These are phyloP conservation scores for Penaeus chinensis DNA, from an alignment of 1,140 invertebrate species.

Conservation along the genomic window DNA sequence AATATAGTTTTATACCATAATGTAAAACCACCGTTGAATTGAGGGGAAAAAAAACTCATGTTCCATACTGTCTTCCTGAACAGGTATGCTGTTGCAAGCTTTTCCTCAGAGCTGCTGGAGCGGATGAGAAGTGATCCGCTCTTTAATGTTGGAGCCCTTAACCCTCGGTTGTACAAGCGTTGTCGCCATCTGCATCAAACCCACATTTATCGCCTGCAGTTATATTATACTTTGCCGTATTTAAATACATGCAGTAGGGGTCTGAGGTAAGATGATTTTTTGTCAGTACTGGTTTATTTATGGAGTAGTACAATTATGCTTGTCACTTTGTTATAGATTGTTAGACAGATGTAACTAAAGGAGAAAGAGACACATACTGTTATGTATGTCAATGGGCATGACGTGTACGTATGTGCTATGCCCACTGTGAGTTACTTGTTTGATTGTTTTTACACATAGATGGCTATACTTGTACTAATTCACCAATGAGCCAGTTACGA, in stretches of 20 bases:
- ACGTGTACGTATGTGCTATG: too few relatives aligned
- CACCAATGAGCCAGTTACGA: too few relatives aligned
- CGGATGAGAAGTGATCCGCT: conserved; percentile 84
- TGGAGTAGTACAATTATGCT: neutral
- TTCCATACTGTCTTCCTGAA: neutral
- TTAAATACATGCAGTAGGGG: conserved; percentile 74
- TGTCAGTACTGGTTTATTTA: neutral
- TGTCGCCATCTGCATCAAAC: conserved; percentile 75
- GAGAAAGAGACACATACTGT: too few relatives aligned
- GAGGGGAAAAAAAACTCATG: neutral
- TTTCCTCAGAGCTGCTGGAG: conserved; percentile 81
- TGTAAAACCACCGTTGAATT: neutral
- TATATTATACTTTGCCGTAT: conserved; percentile 79
- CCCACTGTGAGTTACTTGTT: too few relatives aligned
- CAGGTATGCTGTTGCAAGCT: conserved; percentile 84
- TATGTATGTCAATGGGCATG: too few relatives aligned
- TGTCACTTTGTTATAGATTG: too few relatives aligned
- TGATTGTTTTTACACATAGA: too few relatives aligned
- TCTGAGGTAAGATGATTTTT: conserved; percentile 20
- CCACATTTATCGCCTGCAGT: conserved; percentile 74
- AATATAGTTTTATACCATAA: too few relatives aligned
- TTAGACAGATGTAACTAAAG: too few relatives aligned
- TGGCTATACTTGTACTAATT: too few relatives aligned
- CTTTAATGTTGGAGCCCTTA: conserved; percentile 81
- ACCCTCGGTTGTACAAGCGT: conserved; percentile 76